Percentiles rank a stretch among this genome's conserved stretches.
Evolutionary conservation across 2,113 vertebrate species (phyloP).

Genomic region (Podilymbus podiceps): DNA sequence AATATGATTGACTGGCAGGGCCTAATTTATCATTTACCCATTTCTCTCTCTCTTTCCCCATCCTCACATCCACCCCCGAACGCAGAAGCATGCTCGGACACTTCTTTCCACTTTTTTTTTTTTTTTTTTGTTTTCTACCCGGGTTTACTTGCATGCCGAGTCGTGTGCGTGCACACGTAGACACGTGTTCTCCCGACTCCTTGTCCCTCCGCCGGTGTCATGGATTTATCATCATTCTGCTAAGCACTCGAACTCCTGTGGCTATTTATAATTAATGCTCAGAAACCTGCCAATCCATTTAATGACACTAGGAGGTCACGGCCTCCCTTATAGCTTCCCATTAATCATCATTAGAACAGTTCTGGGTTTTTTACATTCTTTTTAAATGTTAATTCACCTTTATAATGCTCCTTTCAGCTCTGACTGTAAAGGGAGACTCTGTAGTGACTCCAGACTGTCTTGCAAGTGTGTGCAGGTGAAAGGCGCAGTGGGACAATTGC

Average conservation of each 20-base stretch:
- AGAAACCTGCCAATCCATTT: slow-evolving; percentile 83
- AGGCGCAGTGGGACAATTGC: slow-evolving; percentile 39
- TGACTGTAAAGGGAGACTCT: slow-evolving; percentile 67
- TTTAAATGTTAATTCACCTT: slow-evolving; percentile 83
- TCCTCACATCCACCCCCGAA: neutral
- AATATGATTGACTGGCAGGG: slow-evolving; percentile 74
- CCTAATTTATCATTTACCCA: slow-evolving; percentile 75
- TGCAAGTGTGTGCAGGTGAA: slow-evolving; percentile 34
- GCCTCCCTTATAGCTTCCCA: slow-evolving; percentile 78
- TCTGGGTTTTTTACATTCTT: slow-evolving; percentile 78
- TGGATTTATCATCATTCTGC: slow-evolving; percentile 73
- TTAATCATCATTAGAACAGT: slow-evolving; percentile 79
- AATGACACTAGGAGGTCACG: slow-evolving; percentile 78
- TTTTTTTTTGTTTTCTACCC: neutral
- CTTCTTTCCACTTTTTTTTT: neutral
- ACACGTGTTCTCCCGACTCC: neutral
- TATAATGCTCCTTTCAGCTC: slow-evolving; percentile 74
- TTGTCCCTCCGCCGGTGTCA: slow-evolving; percentile 44
- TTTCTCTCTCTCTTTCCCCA: neutral
- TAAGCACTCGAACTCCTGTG: slow-evolving; percentile 74
- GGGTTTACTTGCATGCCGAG: rapidly evolving
- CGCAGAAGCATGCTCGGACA: rapidly evolving
- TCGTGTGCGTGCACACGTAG: neutral
- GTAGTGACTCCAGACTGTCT: slow-evolving; percentile 36
- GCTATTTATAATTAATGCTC: slow-evolving; percentile 82